Evolutionary conservation across 1,140 invertebrate species (phyloP).

Genomic region (Calliphora vicina): DNA sequence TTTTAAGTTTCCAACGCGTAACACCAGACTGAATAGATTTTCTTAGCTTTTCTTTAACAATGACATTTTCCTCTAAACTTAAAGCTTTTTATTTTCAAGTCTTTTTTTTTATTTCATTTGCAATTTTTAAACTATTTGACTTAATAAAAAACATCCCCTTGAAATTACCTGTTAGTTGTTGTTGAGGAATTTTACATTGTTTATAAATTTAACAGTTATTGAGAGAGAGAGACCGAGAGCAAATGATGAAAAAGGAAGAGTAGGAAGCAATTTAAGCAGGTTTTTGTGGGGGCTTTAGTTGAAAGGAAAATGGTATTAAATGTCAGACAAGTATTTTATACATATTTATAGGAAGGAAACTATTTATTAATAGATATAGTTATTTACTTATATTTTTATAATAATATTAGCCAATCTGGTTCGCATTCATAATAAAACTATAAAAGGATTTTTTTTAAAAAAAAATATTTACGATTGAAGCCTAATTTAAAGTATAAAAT

Average conservation of each 20-base stretch:
- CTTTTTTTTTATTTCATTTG: neutral
- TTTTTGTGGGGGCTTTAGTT: no score
- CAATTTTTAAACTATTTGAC: neutral
- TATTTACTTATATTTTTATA: no score
- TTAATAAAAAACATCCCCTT: neutral
- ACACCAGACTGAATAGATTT: neutral
- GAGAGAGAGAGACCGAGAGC: neutral
- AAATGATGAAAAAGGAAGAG: neutral
- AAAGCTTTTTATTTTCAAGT: neutral
- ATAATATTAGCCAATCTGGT: no score
- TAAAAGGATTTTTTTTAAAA: no score
- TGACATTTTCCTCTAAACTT: neutral
- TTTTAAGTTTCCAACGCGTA: neutral
- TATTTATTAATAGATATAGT: no score
- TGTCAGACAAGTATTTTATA: no score
- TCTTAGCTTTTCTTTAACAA: conserved; percentile 5
- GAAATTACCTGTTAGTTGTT: neutral
- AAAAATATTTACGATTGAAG: no score
- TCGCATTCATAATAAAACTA: no score
- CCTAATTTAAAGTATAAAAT: no score
- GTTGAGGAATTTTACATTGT: neutral
- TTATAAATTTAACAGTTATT: neutral
- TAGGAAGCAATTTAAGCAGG: no score
- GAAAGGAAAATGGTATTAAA: no score
- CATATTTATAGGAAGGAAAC: no score